Evolutionary conservation across 2,888 invertebrate species (phyloP).

Genomic region (Physocephala rufipes): DNA sequence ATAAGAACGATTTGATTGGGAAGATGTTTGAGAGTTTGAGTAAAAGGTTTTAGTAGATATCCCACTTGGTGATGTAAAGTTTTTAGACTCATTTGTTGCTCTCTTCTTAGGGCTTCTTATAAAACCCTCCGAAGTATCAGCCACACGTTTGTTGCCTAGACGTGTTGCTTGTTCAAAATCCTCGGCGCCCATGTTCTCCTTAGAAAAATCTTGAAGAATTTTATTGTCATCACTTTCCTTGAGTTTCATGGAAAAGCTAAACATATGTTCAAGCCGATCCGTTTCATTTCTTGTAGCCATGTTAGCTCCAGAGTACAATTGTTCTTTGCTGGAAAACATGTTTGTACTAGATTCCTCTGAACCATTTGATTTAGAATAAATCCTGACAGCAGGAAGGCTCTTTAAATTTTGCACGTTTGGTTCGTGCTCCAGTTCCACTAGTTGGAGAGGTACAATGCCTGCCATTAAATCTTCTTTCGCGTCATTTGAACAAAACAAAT

Average conservation of each 20-base stretch:
- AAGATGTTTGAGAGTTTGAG: conserved; percentile 43
- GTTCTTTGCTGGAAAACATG: not conserved
- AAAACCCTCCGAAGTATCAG: conserved; percentile 12
- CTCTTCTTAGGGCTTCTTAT: conserved; percentile 43
- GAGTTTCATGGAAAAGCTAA: conserved; percentile 58
- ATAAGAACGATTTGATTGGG: not conserved
- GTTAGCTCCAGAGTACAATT: conserved; percentile 41
- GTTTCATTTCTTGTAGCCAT: conserved; percentile 34
- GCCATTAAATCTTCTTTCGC: conserved; percentile 49
- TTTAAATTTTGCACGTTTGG: no score
- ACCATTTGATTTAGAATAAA: not conserved
- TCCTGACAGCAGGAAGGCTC: no score
- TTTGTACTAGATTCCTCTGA: not conserved
- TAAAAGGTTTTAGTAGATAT: conserved; percentile 55
- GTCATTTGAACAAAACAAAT: conserved; percentile 67
- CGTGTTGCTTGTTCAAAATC: not conserved
- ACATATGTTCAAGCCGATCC: conserved; percentile 56
- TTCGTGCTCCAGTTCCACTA: not conserved
- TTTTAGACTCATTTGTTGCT: conserved; percentile 39
- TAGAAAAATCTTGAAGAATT: not conserved
- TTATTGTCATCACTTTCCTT: conserved; percentile 41
- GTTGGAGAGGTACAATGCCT: conserved; percentile 51
- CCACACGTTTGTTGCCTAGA: conserved; percentile 43
- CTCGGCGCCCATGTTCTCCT: conserved; percentile 2
- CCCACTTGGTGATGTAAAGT: conserved; percentile 6